These are phyloP conservation scores for Orthonevra nobilis DNA, from an alignment of 2,888 invertebrate species.

Conservation along the genomic window DNA sequence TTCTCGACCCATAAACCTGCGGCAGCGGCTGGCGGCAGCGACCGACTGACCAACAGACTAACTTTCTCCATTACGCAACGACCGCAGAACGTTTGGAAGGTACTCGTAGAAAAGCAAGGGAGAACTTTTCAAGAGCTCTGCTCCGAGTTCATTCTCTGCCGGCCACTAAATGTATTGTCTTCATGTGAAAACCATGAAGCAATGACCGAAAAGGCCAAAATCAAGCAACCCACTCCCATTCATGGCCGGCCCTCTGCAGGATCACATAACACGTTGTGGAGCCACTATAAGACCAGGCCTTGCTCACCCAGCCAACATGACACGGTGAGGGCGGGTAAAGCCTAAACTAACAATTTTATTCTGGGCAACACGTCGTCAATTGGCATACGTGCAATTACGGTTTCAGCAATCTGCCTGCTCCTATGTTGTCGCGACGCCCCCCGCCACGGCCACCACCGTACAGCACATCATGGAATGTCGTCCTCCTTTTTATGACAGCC, in stretches of 20 bases:
- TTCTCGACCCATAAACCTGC: constrained; percentile 37
- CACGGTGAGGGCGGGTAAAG: constrained; percentile 23
- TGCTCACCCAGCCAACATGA: constrained; percentile 6
- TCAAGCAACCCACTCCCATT: too few species aligned
- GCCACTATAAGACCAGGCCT: too few species aligned
- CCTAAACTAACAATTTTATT: constrained; percentile 67
- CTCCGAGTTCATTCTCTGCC: constrained; percentile 27
- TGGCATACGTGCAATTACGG: constrained; percentile 70
- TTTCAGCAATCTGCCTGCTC: constrained; percentile 57
- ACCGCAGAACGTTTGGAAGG: constrained; percentile 57
- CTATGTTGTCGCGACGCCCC: too few species aligned
- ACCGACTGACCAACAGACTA: constrained; percentile 44
- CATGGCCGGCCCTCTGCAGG: too few species aligned
- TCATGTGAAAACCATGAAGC: constrained; percentile 56
- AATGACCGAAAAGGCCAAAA: constrained; percentile 54
- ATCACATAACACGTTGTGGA: too few species aligned
- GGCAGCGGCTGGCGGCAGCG: constrained; percentile 3
- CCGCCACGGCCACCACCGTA: too few species aligned
- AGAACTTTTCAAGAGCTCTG: constrained; percentile 37
- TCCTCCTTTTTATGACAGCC: constrained; percentile 43
- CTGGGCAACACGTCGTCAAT: constrained; percentile 67
- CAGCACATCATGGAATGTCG: constrained; percentile 39
- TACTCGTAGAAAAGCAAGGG: background rate
- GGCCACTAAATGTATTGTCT: constrained; percentile 51
- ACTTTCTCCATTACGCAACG: constrained; percentile 65